These are phyloP conservation scores for Aethes cnicana DNA, from an alignment of 2,888 invertebrate species.

Conservation along the genomic window DNA sequence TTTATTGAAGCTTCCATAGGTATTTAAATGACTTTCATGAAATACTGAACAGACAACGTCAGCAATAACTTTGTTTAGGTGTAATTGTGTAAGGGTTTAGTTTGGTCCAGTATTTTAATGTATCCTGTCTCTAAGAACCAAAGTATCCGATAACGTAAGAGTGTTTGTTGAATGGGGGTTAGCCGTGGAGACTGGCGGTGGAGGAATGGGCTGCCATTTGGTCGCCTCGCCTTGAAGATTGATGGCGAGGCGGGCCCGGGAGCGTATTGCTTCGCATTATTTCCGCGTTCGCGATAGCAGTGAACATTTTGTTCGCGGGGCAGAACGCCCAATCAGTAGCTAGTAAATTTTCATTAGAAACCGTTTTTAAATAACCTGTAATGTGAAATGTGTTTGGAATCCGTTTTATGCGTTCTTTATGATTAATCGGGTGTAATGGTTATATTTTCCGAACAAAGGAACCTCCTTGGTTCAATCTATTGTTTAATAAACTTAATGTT, in stretches of 20 bases:
- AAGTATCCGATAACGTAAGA: slow-evolving; percentile 55
- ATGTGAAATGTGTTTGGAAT: slow-evolving; percentile 41
- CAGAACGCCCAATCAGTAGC: slow-evolving; percentile 39
- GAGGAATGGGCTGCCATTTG: slow-evolving; percentile 32
- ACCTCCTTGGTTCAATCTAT: neutral
- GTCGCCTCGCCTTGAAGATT: slow-evolving; percentile 31
- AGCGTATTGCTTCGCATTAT: slow-evolving; percentile 19
- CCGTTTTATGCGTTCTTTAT: slow-evolving; percentile 68
- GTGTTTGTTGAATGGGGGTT: slow-evolving; percentile 49
- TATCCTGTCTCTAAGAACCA: slow-evolving; percentile 58
- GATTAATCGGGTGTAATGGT: slow-evolving; percentile 32
- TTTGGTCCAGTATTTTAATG: slow-evolving; percentile 54
- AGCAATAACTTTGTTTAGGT: slow-evolving; percentile 74
- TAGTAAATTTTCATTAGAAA: slow-evolving; percentile 62
- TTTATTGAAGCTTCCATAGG: slow-evolving; percentile 79
- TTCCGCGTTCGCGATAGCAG: slow-evolving; percentile 19
- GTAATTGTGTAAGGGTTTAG: slow-evolving; percentile 54
- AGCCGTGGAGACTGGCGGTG: slow-evolving; percentile 12
- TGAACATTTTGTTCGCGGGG: slow-evolving; percentile 16
- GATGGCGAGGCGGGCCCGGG: slow-evolving; percentile 17
- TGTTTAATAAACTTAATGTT: neutral
- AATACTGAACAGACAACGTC: slow-evolving; percentile 55
- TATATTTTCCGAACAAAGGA: neutral
- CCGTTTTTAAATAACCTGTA: slow-evolving; percentile 38
- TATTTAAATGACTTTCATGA: slow-evolving; percentile 67